Conservation (phyloP, 1,140 invertebrate species). For the Drosophila punjabiensis region DNA sequence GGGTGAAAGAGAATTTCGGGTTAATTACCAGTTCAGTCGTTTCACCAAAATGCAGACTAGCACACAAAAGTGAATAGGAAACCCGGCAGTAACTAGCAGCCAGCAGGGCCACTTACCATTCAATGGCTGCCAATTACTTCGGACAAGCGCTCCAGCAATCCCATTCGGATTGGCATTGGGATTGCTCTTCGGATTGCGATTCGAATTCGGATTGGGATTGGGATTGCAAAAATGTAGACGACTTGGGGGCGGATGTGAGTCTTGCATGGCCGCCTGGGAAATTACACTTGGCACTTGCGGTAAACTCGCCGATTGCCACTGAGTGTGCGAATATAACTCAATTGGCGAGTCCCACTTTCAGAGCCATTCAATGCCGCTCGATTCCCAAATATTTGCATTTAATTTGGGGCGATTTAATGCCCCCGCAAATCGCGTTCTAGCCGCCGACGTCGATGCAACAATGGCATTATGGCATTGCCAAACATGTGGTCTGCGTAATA, state of each 20-base stretch:
- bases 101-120: slow-evolving; percentile 28
- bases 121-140: slow-evolving; percentile 38
- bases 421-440: slow-evolving; percentile 31
- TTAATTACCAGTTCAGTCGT: slow-evolving; percentile 39
- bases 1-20: slow-evolving; percentile 22
- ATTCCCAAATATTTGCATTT: slow-evolving; percentile 64
- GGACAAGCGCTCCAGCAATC: slow-evolving; percentile 16
- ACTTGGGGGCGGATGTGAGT: slow-evolving; percentile 7
- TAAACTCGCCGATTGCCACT: slow-evolving; percentile 27
- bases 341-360: slow-evolving; percentile 22
- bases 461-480: slow-evolving; percentile 18
- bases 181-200: slow-evolving; percentile 5
- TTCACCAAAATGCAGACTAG: slow-evolving; percentile 3
- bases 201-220: background rate
- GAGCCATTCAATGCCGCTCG: slow-evolving; percentile 33
- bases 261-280: slow-evolving; percentile 27
- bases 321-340: slow-evolving; percentile 31
- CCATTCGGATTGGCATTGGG: slow-evolving; percentile 16
- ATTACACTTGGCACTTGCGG: slow-evolving; percentile 49
- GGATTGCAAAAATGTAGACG: slow-evolving; percentile 29
- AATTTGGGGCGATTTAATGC: slow-evolving; percentile 47
- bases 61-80: slow-evolving; percentile 21
- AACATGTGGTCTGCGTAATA: slow-evolving; percentile 66
- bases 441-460: slow-evolving; percentile 7
- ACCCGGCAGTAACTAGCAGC: slow-evolving; percentile 12